Evolutionary conservation across 2,113 vertebrate species (phyloP).

Genomic region (Clarias magur): DNA sequence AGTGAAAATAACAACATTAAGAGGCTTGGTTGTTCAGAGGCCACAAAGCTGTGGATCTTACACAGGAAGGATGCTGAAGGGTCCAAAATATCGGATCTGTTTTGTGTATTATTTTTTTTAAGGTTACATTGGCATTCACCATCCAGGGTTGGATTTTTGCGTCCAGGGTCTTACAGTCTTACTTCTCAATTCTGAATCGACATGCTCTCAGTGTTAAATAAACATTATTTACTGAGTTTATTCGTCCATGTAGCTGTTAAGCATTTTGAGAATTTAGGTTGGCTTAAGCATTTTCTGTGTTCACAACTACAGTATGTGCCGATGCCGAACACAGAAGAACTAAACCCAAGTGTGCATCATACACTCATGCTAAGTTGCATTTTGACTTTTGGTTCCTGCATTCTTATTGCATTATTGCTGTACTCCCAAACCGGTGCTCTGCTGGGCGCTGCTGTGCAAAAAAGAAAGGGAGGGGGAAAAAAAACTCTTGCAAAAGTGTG

Average conservation of each 20-base stretch:
- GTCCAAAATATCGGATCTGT: neutral
- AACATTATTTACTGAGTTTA: neutral
- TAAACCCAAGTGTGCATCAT: neutral
- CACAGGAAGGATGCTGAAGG: neutral
- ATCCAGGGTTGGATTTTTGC: neutral
- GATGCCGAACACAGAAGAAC: neutral
- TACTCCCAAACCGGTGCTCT: constrained; percentile 39
- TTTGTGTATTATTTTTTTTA: neutral
- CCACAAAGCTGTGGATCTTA: neutral
- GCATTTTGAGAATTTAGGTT: neutral
- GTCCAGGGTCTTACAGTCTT: neutral
- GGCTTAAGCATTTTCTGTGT: neutral
- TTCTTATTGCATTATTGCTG: constrained; percentile 28
- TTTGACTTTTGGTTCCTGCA: neutral
- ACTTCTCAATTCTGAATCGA: neutral
- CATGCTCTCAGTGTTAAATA: neutral
- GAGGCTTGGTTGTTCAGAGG: neutral
- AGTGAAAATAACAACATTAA: neutral
- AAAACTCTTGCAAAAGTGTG: constrained; percentile 58
- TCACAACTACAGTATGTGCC: neutral
- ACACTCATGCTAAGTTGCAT: constrained; percentile 11
- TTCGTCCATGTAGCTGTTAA: neutral
- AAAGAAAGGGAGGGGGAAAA: neutral
- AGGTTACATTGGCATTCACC: neutral
- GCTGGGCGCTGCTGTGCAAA: constrained; percentile 43